phyloP scores from a whole-genome alignment of 2,113 vertebrate species.

The Paraplagusia blochii region DNA sequence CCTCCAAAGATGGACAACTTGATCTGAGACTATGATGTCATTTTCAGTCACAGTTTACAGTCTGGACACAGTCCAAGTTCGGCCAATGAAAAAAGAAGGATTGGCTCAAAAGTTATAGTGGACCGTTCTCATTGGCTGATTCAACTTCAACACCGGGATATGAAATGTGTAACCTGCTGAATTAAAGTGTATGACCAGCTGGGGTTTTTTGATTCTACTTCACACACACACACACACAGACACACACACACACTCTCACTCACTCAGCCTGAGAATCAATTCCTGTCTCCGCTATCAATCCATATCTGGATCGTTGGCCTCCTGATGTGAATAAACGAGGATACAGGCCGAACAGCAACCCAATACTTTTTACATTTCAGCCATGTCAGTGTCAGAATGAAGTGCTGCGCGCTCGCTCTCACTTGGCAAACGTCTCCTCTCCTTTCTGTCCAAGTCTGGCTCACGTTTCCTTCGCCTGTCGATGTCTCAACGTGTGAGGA shows the following conservation, averaged over 20 bases:
- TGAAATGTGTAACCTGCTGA: slow-evolving; percentile 69
- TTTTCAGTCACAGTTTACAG: slow-evolving; percentile 45
- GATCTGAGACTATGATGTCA: slow-evolving; percentile 48
- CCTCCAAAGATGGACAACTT: slow-evolving; percentile 29
- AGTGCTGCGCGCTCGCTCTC: slow-evolving; percentile 61
- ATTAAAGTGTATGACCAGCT: slow-evolving; percentile 65
- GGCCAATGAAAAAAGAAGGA: slow-evolving; percentile 34
- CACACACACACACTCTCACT: slow-evolving; percentile 22
- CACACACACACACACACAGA: slow-evolving; percentile 25
- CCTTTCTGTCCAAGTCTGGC: slow-evolving; percentile 49
- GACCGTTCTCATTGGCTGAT: slow-evolving; percentile 24
- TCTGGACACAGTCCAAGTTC: slow-evolving; percentile 36
- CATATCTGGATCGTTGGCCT: slow-evolving; percentile 69
- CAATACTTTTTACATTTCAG: slow-evolving; percentile 72
- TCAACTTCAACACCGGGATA: slow-evolving; percentile 56
- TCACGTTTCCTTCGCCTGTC: slow-evolving; percentile 59
- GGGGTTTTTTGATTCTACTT: slow-evolving; percentile 48
- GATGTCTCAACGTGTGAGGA: slow-evolving; percentile 55
- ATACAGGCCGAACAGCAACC: slow-evolving; percentile 62
- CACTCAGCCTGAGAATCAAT: slow-evolving; percentile 69
- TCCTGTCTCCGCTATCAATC: slow-evolving; percentile 80
- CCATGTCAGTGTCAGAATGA: slow-evolving; percentile 71
- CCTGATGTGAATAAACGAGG: slow-evolving; percentile 74
- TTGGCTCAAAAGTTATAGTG: slow-evolving; percentile 29
- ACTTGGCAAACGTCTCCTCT: slow-evolving; percentile 48